phyloP scores from a whole-genome alignment of 2,797 vertebrate species.

The Silurus lanzhouensis region DNA sequence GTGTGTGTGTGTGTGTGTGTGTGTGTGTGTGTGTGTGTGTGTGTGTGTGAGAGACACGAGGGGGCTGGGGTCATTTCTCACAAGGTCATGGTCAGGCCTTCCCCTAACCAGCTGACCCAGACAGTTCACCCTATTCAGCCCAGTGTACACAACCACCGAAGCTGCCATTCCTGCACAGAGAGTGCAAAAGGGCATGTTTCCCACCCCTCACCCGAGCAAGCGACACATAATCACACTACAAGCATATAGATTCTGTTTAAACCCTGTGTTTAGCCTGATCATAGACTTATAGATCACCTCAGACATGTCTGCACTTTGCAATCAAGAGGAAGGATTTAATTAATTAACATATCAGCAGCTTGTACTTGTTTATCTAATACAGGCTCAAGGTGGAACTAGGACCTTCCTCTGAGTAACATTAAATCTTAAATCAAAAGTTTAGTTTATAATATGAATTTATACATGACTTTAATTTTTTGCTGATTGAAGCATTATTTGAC shows the following conservation, averaged over 20 bases:
- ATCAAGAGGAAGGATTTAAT: conserved; percentile 7
- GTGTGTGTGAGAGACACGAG: background rate
- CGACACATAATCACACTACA: background rate
- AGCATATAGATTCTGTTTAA: background rate
- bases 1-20: background rate
- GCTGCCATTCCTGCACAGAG: conserved; percentile 49
- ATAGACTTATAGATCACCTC: background rate
- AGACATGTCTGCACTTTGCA: conserved; percentile 4
- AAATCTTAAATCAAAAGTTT: background rate
- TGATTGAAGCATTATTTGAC: background rate
- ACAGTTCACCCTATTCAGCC: conserved; percentile 49
- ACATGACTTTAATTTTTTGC: background rate
- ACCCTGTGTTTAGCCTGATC: conserved; percentile 9
- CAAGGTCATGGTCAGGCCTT: conserved; percentile 55
- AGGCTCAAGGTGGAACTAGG: background rate
- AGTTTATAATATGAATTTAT: background rate
- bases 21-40: conserved; percentile 1
- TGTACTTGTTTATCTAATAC: background rate
- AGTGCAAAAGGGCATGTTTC: conserved; percentile 36
- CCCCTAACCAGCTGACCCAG: conserved; percentile 40
- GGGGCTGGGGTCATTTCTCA: conserved; percentile 40
- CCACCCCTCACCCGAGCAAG: conserved; percentile 35
- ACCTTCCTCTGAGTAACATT: background rate
- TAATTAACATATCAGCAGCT: background rate
- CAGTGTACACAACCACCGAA: conserved; percentile 30